Percentiles rank a stretch among this genome's conserved stretches.
Conservation (phyloP, 2,113 vertebrate genomes). For the Eulemur macaco region DNA sequence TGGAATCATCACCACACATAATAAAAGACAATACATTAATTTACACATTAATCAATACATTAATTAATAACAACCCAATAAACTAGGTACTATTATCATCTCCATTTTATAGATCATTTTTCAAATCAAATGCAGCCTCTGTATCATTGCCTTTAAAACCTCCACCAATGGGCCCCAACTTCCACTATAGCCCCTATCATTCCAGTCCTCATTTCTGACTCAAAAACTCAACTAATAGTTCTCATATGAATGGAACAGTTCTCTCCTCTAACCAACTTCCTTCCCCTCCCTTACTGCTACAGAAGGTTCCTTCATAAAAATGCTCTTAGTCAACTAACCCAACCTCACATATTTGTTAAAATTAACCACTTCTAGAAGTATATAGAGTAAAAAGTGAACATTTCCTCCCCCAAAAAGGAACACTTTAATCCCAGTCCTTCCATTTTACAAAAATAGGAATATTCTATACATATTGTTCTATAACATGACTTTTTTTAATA, state of each 20-base stretch:
- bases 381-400: background rate
- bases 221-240: background rate
- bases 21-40: background rate
- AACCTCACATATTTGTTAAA: background rate
- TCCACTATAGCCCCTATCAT: background rate
- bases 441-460: background rate
- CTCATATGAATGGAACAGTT: background rate
- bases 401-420: background rate
- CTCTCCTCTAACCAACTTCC: background rate
- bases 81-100: background rate
- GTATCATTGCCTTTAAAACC: background rate
- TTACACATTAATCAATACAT: background rate
- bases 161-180: background rate
- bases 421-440: background rate
- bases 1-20: background rate
- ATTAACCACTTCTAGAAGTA: background rate
- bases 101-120: background rate
- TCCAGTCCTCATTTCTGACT: background rate
- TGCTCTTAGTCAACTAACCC: background rate
- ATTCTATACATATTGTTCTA: background rate
- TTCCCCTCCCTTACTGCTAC: background rate
- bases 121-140: conserved; percentile 11
- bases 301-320: background rate
- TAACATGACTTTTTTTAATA: background rate
- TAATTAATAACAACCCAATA: background rate